Conservation (phyloP, 1,140 invertebrate genomes). For the Solen grandis region DNA sequence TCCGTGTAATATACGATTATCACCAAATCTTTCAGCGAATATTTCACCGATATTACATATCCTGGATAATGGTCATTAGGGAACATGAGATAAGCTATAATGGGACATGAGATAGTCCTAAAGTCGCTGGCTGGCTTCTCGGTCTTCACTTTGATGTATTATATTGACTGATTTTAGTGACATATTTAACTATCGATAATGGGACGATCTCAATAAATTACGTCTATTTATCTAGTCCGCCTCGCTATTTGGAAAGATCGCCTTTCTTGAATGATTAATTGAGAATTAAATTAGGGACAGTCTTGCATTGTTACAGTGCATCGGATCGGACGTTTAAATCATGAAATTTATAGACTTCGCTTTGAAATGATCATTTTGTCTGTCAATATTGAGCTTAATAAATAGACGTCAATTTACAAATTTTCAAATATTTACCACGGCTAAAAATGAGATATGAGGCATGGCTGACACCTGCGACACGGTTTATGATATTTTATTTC, state of each 20-base stretch:
- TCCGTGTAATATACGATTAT: conserved; percentile 40
- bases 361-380: conserved; percentile 46
- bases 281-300: conserved; percentile 46
- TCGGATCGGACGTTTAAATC: conserved; percentile 23
- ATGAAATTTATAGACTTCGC: conserved; percentile 21
- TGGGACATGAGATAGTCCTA: conserved; percentile 2
- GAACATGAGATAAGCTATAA: conserved; percentile 26
- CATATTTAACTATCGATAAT: conserved; percentile 53
- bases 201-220: conserved; percentile 51
- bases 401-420: too few relatives aligned
- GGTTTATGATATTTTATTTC: too few relatives aligned
- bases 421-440: too few relatives aligned
- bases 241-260: conserved; percentile 31
- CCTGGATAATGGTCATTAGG: conserved; percentile 21
- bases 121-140: conserved; percentile 28
- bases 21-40: conserved; percentile 28
- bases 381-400: too few relatives aligned
- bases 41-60: conserved; percentile 39
- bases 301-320: conserved; percentile 4
- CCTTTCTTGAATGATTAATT: conserved; percentile 54
- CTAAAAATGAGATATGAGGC: too few relatives aligned
- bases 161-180: conserved; percentile 14
- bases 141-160: conserved; percentile 53
- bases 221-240: conserved; percentile 53
- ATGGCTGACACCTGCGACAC: too few relatives aligned